phyloP scores from a whole-genome alignment of 2,113 vertebrate species.

The Pluvianellus socialis region DNA sequence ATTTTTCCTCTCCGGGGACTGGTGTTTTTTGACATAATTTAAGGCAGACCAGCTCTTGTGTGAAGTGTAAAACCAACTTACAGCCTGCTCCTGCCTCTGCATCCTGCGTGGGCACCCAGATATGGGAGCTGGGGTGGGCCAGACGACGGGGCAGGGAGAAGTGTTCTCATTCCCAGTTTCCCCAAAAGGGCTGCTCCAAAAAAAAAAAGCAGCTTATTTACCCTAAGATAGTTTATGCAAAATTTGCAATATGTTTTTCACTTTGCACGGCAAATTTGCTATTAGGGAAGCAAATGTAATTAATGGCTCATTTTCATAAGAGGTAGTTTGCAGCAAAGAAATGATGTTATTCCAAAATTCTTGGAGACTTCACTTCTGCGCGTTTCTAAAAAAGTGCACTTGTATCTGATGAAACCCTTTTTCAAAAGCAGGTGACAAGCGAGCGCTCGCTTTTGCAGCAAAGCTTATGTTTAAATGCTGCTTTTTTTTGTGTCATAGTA shows the following conservation, averaged over 20 bases:
- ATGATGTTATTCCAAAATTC: not conserved
- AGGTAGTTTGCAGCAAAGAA: not conserved
- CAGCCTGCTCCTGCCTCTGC: not conserved
- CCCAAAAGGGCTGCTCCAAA: not conserved
- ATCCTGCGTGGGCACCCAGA: not conserved
- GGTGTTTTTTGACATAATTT: not conserved
- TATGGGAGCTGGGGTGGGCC: not conserved
- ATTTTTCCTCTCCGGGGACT: not conserved
- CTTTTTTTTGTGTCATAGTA: not conserved
- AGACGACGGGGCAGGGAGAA: accelerated
- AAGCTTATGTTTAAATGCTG: not conserved
- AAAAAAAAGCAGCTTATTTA: not conserved
- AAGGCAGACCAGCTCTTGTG: not conserved
- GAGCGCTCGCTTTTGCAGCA: not conserved
- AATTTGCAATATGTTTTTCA: not conserved
- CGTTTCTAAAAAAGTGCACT: not conserved
- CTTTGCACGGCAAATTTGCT: not conserved
- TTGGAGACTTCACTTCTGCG: not conserved
- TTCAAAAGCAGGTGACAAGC: not conserved
- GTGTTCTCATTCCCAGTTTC: not conserved
- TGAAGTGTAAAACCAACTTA: not conserved
- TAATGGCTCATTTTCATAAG: not conserved
- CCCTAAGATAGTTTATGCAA: not conserved
- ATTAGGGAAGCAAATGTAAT: not conserved
- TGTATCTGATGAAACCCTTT: not conserved